Percentiles rank a stretch among this genome's conserved stretches.
phyloP scores from a whole-genome alignment of 2,113 vertebrate species.

The Sitta europaea region DNA sequence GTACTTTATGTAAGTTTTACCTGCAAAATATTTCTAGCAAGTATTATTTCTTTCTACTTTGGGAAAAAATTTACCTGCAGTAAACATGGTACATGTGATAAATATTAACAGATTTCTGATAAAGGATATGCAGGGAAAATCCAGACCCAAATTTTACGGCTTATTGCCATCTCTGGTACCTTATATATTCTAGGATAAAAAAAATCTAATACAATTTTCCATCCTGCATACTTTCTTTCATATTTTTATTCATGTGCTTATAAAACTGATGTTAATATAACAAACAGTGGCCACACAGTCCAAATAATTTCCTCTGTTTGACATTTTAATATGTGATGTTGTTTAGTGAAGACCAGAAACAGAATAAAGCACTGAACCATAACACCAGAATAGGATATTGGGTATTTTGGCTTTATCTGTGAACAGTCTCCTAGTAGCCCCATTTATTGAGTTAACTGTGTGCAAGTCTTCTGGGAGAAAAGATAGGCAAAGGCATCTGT shows the following conservation, averaged over 20 bases:
- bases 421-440: neutral
- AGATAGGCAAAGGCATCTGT: neutral
- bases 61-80: neutral
- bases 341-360: neutral
- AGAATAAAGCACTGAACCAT: neutral
- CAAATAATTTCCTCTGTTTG: neutral
- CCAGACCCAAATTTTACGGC: neutral
- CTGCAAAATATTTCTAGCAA: neutral
- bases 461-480: neutral
- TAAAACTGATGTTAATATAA: neutral
- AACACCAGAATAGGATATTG: neutral
- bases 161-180: neutral
- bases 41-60: neutral
- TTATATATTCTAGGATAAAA: neutral
- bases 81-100: neutral
- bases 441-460: neutral
- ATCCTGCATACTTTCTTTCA: neutral
- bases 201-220: neutral
- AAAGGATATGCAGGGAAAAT: neutral
- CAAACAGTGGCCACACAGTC: neutral
- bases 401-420: neutral
- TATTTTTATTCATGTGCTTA: neutral
- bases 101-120: neutral
- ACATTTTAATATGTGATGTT: neutral
- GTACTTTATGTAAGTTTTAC: neutral